phyloP scores from a whole-genome alignment of 2,113 vertebrate species.

The Lepisosteus osseus region DNA sequence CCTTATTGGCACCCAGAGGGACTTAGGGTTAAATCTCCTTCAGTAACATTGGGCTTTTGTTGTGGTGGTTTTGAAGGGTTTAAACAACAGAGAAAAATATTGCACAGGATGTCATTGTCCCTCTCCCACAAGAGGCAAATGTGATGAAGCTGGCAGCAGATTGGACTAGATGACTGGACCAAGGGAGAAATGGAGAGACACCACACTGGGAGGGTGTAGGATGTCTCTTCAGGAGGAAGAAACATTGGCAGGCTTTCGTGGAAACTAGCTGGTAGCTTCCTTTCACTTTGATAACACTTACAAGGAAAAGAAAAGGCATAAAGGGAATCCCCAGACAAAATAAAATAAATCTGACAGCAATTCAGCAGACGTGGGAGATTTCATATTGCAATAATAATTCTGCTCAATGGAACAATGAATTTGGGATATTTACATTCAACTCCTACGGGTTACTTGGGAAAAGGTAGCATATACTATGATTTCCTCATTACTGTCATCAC shows the following conservation, averaged over 20 bases:
- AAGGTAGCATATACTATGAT: no score
- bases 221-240: no score
- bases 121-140: neutral
- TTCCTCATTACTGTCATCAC: no score
- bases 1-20: neutral
- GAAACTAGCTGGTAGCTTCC: neutral
- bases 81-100: neutral
- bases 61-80: neutral
- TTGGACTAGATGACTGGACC: neutral
- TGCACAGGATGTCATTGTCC: neutral
- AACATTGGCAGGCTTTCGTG: neutral
- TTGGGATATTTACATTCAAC: slow-evolving; percentile 10
- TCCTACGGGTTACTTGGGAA: slow-evolving; percentile 2
- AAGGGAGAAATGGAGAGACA: neutral
- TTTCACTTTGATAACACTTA: slow-evolving; percentile 10
- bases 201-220: no score
- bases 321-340: slow-evolving; percentile 13
- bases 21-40: slow-evolving; percentile 10
- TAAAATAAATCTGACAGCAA: neutral
- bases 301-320: slow-evolving; percentile 7
- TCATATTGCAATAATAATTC: slow-evolving; percentile 22
- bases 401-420: slow-evolving; percentile 19
- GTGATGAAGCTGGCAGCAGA: neutral
- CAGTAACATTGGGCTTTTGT: neutral
- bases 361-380: slow-evolving; percentile 1